A percentile compares a stretch with the other conserved stretches of the same genome.
Evolutionary conservation across 2,113 vertebrate species (phyloP).

Genomic region (Solea solea): DNA sequence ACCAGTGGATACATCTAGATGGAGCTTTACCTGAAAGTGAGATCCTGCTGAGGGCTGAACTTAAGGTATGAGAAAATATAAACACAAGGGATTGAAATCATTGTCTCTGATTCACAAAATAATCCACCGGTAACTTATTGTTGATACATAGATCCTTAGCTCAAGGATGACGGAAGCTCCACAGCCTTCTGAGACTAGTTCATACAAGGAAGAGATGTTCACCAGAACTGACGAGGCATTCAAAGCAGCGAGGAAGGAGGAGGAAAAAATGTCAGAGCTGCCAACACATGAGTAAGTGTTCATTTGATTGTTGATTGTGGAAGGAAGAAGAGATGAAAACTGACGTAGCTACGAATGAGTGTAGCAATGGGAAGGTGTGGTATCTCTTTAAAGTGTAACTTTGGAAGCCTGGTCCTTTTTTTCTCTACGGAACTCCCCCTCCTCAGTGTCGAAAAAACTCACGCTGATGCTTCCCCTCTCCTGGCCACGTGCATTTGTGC

Average conservation of each 20-base stretch:
- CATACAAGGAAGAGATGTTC: slow-evolving; percentile 25
- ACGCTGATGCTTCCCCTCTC: too few species aligned
- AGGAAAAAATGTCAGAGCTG: slow-evolving; percentile 31
- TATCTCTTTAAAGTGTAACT: too few species aligned
- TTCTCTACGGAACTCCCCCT: too few species aligned
- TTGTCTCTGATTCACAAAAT: background rate
- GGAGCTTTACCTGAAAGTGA: slow-evolving; percentile 81
- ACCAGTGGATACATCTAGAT: slow-evolving; percentile 84
- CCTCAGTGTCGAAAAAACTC: too few species aligned
- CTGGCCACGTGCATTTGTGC: too few species aligned
- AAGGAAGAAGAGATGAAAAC: background rate
- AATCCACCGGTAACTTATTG: background rate
- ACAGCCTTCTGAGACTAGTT: slow-evolving; percentile 22
- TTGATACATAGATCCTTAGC: slow-evolving; percentile 61
- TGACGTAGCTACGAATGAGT: background rate
- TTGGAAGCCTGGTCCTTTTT: too few species aligned
- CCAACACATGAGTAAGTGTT: slow-evolving; percentile 59
- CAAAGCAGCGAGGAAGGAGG: slow-evolving; percentile 24
- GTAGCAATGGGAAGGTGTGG: too few species aligned
- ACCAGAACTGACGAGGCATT: slow-evolving; percentile 13
- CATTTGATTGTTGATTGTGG: background rate
- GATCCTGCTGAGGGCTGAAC: slow-evolving; percentile 86
- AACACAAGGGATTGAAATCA: background rate
- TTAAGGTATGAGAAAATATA: slow-evolving; percentile 81
- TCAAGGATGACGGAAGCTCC: slow-evolving; percentile 67